Conservation (phyloP, 2,888 invertebrate species). For the Drosophila lacicola region DNA sequence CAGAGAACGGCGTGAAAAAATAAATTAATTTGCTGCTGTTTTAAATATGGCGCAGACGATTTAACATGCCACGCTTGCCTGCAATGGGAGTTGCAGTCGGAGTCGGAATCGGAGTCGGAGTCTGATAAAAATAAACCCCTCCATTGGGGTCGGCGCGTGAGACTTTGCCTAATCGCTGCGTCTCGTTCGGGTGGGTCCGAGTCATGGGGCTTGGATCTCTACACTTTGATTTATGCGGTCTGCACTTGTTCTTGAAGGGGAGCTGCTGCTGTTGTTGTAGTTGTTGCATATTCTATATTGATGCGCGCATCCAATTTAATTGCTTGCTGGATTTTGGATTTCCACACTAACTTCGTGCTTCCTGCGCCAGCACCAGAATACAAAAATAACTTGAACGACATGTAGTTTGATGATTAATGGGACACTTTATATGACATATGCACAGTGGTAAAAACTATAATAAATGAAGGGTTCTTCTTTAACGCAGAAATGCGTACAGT, state of each 20-base stretch:
- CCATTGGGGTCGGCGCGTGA: conserved; percentile 23
- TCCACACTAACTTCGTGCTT: conserved; percentile 76
- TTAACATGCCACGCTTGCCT: conserved; percentile 52
- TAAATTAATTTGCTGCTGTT: conserved; percentile 75
- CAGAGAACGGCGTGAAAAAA: conserved; percentile 61
- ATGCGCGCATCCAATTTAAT: conserved; percentile 66
- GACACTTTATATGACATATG: conserved; percentile 73
- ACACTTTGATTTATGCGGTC: conserved; percentile 70
- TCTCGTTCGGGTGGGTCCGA: conserved; percentile 17
- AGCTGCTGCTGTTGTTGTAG: conserved; percentile 5
- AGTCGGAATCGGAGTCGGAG: background rate
- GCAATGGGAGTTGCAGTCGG: background rate
- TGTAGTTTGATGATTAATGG: conserved; percentile 81
- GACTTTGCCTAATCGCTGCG: conserved; percentile 55
- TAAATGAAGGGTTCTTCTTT: background rate
- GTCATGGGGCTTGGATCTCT: conserved; percentile 7
- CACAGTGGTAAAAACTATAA: conserved; percentile 49
- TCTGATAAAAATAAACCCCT: conserved; percentile 47
- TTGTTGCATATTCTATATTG: conserved; percentile 15
- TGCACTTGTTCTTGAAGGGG: conserved; percentile 60
- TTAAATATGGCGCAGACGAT: conserved; percentile 75
- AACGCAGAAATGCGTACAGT: background rate
- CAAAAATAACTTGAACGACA: conserved; percentile 39
- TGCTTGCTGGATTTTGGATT: conserved; percentile 61
- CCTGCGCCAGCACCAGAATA: conserved; percentile 57